Evolutionary conservation across 2,797 vertebrate species (phyloP).

Genomic region (Acrossocheilus wenchowensis): DNA sequence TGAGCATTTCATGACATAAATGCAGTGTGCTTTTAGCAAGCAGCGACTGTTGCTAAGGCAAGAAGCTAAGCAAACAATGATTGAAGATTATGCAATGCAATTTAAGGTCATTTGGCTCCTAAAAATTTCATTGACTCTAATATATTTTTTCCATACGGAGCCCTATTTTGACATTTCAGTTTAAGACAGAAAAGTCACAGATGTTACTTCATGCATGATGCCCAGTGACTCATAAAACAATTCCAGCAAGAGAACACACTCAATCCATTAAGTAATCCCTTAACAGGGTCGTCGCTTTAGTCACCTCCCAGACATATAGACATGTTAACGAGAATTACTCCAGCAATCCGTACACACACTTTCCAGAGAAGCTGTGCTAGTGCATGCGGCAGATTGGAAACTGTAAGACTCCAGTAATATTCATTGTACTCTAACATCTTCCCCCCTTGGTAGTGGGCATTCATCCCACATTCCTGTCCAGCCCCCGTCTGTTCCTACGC

Average conservation of each 20-base stretch:
- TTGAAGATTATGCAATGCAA: background rate
- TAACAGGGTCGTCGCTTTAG: conserved; percentile 23
- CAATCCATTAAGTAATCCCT: background rate
- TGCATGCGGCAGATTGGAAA: background rate
- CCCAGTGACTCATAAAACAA: background rate
- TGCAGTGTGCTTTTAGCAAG: background rate
- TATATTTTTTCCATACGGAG: background rate
- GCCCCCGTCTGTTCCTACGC: conserved; percentile 22
- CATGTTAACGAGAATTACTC: background rate
- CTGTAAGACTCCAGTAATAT: background rate
- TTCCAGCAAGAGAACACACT: conserved; percentile 14
- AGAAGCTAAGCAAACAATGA: background rate
- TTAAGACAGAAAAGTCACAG: background rate
- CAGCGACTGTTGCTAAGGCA: background rate
- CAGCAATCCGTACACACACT: conserved; percentile 34
- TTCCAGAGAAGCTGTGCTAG: background rate
- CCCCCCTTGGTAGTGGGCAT: background rate
- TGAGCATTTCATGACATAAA: too few relatives aligned
- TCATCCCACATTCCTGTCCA: conserved; percentile 1
- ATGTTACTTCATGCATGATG: background rate
- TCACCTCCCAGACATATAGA: conserved; percentile 31
- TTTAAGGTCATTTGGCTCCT: background rate
- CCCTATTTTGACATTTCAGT: background rate
- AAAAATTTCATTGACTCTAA: background rate
- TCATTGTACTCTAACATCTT: background rate